Evolutionary conservation across 2,113 vertebrate genomes (phyloP).

Genomic region (Caretta caretta): DNA sequence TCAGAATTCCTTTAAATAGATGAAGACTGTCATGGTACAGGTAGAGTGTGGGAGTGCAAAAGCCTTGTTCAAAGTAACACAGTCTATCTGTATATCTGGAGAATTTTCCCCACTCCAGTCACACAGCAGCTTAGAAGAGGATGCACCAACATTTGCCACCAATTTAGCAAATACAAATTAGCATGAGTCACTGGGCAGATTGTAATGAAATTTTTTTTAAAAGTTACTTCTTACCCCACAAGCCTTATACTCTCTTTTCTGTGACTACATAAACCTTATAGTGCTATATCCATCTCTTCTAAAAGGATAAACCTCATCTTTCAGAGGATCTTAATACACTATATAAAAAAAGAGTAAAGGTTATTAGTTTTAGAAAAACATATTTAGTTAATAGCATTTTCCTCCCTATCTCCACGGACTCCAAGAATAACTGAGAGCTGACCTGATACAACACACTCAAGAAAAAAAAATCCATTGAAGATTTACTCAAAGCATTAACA

Average conservation of each 20-base stretch:
- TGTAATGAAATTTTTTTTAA: too few relatives aligned
- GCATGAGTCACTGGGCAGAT: background rate
- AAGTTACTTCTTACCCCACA: background rate
- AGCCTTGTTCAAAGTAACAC: background rate
- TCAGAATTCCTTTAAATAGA: background rate
- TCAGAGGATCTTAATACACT: background rate
- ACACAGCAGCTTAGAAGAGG: background rate
- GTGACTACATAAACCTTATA: background rate
- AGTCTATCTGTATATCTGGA: fast-evolving
- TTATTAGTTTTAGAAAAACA: background rate
- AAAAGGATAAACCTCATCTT: background rate
- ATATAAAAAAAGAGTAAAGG: too few relatives aligned
- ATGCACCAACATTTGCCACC: background rate
- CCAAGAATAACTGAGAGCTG: background rate
- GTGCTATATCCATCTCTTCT: background rate
- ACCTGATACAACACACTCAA: background rate
- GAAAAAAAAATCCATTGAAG: background rate
- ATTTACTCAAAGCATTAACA: background rate
- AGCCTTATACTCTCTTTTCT: background rate
- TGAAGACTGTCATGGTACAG: background rate
- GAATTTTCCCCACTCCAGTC: background rate
- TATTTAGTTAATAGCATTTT: background rate
- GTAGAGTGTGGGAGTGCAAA: background rate
- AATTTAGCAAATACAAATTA: background rate
- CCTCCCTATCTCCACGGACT: background rate